Percentiles rank a stretch among this genome's conserved stretches.
Conservation (phyloP, 2,797 vertebrate genomes). For the Falco cherrug region DNA sequence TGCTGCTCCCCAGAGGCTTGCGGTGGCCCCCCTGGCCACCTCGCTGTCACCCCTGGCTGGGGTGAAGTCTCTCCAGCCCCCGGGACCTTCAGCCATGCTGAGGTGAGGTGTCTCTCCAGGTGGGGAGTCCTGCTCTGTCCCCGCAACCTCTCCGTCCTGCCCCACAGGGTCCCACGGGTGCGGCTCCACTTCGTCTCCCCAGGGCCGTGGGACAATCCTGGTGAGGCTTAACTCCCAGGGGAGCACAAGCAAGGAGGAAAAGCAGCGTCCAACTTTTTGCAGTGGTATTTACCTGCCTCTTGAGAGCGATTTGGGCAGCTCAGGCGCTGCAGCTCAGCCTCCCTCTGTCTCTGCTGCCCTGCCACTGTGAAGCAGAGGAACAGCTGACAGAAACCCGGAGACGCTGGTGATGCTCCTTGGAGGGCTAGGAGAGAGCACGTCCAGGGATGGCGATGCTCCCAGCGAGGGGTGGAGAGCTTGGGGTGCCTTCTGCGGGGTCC, state of each 20-base stretch:
- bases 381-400: background rate
- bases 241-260: background rate
- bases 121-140: background rate
- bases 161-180: background rate
- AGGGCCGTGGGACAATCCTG: fast-evolving
- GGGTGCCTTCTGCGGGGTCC: background rate
- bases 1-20: background rate
- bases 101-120: background rate
- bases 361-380: background rate
- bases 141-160: background rate
- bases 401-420: background rate
- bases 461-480: background rate
- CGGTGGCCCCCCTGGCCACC: background rate
- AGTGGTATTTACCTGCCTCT: background rate
- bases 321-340: background rate
- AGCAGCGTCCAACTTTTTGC: background rate
- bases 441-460: background rate
- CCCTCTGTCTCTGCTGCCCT: background rate
- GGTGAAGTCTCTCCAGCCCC: constrained; percentile 17
- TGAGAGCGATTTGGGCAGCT: background rate
- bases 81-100: constrained; percentile 39
- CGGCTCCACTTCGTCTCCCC: fast-evolving
- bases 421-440: background rate
- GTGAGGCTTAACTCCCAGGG: background rate
- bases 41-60: fast-evolving